phyloP scores from a whole-genome alignment of 2,797 vertebrate genomes.

The Oreonectes daqikongensis region DNA sequence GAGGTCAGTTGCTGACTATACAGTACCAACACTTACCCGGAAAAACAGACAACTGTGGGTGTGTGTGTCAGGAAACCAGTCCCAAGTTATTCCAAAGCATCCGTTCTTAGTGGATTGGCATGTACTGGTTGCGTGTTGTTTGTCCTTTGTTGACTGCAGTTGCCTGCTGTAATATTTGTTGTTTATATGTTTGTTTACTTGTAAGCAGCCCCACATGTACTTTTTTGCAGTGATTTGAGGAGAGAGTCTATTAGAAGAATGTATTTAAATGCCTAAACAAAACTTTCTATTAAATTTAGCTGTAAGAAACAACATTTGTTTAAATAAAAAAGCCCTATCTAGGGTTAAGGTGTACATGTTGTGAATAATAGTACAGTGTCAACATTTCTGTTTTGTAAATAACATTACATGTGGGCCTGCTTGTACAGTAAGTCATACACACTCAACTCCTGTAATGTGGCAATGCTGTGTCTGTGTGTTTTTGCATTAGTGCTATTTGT shows the following conservation, averaged over 20 bases:
- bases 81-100: conserved; percentile 9
- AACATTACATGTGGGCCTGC: neutral
- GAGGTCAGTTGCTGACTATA: neutral
- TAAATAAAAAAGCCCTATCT: too few relatives aligned
- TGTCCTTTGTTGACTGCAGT: neutral
- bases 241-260: neutral
- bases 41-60: conserved; percentile 17
- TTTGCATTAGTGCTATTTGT: neutral
- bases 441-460: conserved; percentile 4
- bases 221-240: neutral
- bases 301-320: too few relatives aligned
- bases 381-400: neutral
- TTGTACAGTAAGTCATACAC: neutral
- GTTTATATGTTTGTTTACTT: neutral
- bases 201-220: neutral
- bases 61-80: conserved; percentile 21
- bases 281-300: neutral
- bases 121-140: neutral
- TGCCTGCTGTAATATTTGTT: neutral
- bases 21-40: neutral
- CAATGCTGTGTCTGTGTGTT: neutral
- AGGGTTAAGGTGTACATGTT: neutral
- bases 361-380: neutral
- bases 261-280: neutral
- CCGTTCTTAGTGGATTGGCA: neutral